phyloP scores from a whole-genome alignment of 2,113 vertebrate genomes.

The Emydocephalus ijimae region DNA sequence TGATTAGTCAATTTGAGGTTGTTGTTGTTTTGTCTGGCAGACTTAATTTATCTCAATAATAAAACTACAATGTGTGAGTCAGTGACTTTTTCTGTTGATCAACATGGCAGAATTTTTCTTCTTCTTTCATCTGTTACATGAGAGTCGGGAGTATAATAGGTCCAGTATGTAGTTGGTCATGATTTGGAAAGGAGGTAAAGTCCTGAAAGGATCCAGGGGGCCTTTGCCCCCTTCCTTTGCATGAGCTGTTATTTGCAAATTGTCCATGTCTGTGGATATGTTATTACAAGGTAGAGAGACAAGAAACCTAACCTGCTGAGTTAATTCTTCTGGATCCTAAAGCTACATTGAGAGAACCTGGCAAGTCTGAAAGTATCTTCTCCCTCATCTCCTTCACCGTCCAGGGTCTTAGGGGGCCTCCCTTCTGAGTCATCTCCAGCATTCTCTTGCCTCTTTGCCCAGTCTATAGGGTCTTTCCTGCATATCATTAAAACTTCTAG shows the following conservation, averaged over 20 bases:
- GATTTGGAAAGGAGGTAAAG: not conserved
- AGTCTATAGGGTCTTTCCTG: not conserved
- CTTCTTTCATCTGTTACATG: not conserved
- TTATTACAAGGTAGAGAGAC: not conserved
- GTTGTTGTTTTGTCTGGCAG: not conserved
- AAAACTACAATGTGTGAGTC: not conserved
- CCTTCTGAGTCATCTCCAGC: not conserved
- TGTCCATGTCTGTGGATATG: not conserved
- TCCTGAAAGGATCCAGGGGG: not conserved
- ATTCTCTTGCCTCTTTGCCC: not conserved
- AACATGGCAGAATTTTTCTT: not conserved
- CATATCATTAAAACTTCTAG: not conserved
- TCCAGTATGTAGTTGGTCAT: not conserved
- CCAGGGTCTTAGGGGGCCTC: not conserved
- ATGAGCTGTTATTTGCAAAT: not conserved
- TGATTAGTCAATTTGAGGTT: not conserved
- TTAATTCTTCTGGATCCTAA: not conserved
- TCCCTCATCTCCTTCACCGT: not conserved
- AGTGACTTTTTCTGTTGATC: not conserved
- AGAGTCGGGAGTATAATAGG: not conserved
- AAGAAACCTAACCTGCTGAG: not conserved
- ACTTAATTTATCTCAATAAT: not conserved
- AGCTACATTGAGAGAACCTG: not conserved
- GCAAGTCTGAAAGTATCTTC: not conserved
- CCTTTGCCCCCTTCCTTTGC: not conserved